These are phyloP conservation scores for Suillia variegata DNA, from an alignment of 2,888 invertebrate species.

Conservation along the genomic window DNA sequence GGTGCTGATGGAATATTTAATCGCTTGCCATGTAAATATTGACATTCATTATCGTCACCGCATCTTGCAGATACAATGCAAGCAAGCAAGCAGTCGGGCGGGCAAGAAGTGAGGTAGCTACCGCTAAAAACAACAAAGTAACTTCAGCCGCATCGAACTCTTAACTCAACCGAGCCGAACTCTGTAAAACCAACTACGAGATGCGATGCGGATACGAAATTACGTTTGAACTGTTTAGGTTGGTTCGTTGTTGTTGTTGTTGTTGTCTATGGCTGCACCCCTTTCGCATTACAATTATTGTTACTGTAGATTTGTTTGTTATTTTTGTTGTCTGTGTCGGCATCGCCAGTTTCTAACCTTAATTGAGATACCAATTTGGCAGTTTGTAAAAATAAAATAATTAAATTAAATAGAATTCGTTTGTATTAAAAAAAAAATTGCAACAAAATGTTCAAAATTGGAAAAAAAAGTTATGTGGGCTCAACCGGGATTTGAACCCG, in stretches of 20 bases:
- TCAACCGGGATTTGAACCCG: slow-evolving; percentile 61
- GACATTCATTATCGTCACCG: slow-evolving; percentile 34
- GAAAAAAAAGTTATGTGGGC: slow-evolving; percentile 39
- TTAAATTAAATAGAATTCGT: not conserved
- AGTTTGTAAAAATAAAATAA: no score
- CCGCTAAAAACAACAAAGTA: not conserved
- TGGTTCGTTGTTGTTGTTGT: no score
- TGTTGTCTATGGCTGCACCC: no score
- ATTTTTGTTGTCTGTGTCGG: not conserved
- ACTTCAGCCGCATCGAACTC: not conserved
- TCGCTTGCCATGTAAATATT: slow-evolving; percentile 37
- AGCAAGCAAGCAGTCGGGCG: no score
- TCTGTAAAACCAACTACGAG: no score
- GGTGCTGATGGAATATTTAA: slow-evolving; percentile 35
- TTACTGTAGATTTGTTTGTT: not conserved
- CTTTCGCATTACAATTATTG: no score
- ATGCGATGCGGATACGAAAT: no score
- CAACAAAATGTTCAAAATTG: no score
- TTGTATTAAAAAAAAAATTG: slow-evolving; percentile 10
- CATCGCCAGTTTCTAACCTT: not conserved
- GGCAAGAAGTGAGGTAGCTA: no score
- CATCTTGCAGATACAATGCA: not conserved
- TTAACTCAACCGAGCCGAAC: not conserved
- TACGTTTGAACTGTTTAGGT: no score
- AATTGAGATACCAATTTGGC: not conserved